Conservation (phyloP, 1,140 invertebrate genomes). For the Limonius californicus region DNA sequence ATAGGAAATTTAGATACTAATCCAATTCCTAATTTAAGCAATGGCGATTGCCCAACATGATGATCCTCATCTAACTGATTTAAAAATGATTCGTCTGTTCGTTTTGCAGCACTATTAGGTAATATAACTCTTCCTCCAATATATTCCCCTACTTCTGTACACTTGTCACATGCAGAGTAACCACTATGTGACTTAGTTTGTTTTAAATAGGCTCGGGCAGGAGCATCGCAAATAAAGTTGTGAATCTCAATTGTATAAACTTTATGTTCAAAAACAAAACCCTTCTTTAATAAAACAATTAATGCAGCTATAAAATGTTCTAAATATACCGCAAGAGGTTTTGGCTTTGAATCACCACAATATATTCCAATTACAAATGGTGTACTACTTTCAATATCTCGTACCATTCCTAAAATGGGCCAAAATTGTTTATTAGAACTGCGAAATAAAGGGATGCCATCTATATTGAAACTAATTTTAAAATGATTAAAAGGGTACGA, state of each 20-base stretch:
- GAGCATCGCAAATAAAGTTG: conserved; percentile 16
- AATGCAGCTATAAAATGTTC: conserved; percentile 24
- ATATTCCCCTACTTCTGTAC: conserved; percentile 24
- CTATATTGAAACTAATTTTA: conserved; percentile 21
- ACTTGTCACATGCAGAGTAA: conserved; percentile 6
- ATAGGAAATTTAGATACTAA: conserved; percentile 2
- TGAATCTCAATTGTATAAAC: conserved; percentile 3
- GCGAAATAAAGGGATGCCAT: conserved; percentile 22
- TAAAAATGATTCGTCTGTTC: conserved; percentile 35
- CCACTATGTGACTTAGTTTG: neutral
- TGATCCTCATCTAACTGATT: conserved; percentile 30
- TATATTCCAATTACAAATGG: conserved; percentile 26
- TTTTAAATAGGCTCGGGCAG: conserved; percentile 3
- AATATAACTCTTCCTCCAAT: conserved; percentile 31
- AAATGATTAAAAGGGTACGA: too few relatives aligned
- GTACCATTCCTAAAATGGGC: conserved; percentile 23
- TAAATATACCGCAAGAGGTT: conserved; percentile 19
- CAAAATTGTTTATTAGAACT: conserved; percentile 23
- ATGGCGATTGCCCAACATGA: neutral
- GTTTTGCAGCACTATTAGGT: conserved; percentile 21
- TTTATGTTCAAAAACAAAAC: conserved; percentile 18
- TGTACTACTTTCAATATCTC: conserved; percentile 15
- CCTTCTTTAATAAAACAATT: conserved; percentile 6
- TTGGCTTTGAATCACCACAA: conserved; percentile 24
- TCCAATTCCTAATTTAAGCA: neutral